phyloP scores from a whole-genome alignment of 2,888 invertebrate species.

The Trypoxylon attenuatum region DNA sequence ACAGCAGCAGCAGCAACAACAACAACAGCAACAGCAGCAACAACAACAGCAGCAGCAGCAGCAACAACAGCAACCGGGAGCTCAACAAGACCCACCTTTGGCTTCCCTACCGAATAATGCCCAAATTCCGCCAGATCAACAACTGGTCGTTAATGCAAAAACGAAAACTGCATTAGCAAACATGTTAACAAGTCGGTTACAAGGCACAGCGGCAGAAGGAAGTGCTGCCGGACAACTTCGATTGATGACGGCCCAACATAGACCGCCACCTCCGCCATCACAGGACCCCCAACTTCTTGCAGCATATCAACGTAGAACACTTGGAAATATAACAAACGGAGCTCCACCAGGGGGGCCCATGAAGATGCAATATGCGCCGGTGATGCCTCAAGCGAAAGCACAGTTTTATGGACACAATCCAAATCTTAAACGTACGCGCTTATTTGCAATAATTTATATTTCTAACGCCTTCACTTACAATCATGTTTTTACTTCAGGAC shows the following conservation, averaged over 20 bases:
- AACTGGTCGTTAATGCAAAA: constrained; percentile 87
- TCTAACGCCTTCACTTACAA: neutral
- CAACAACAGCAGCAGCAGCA: constrained; percentile 71
- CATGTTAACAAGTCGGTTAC: constrained; percentile 90
- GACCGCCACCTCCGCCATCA: constrained; percentile 77
- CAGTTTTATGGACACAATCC: constrained; percentile 97
- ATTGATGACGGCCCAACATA: constrained; percentile 90
- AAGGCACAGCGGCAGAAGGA: constrained; percentile 76
- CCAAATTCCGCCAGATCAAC: constrained; percentile 74
- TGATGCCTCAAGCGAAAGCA: constrained; percentile 77
- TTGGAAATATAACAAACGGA: constrained; percentile 77
- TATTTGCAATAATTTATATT: neutral
- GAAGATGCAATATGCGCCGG: constrained; percentile 71
- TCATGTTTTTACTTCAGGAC: neutral
- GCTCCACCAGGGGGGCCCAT: constrained; percentile 68
- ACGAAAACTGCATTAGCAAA: constrained; percentile 97
- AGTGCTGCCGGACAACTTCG: constrained; percentile 77
- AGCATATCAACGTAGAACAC: constrained; percentile 74
- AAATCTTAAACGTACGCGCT: constrained; percentile 81
- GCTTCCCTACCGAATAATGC: constrained; percentile 65
- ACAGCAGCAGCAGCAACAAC: constrained; percentile 70
- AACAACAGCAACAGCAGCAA: constrained; percentile 68
- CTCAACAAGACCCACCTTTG: constrained; percentile 74
- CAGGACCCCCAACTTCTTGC: constrained; percentile 72
- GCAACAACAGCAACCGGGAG: constrained; percentile 78